These are phyloP conservation scores for Antheraea pernyi DNA, from an alignment of 1,140 invertebrate species.

Conservation along the genomic window DNA sequence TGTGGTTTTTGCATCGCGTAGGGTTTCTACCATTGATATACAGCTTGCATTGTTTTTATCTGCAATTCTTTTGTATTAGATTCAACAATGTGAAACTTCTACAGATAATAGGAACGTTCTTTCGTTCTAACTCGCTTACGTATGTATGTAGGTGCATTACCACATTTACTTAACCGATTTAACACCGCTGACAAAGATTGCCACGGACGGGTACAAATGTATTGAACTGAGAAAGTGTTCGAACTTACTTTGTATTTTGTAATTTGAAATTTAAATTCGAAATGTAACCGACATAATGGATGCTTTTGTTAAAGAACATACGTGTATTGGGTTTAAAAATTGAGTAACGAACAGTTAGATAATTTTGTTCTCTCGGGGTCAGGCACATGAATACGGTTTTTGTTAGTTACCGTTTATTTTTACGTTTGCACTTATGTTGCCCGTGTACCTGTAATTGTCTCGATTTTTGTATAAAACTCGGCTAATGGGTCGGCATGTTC, in stretches of 20 bases:
- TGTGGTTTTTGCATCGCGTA: constrained; percentile 17
- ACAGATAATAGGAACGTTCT: constrained; percentile 18
- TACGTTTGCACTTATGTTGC: constrained; percentile 17
- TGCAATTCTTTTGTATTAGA: constrained; percentile 32
- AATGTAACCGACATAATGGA: constrained; percentile 29
- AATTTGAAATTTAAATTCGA: constrained; percentile 32
- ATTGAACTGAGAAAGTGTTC: constrained; percentile 12
- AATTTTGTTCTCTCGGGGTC: constrained; percentile 39
- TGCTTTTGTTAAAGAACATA: constrained; percentile 37
- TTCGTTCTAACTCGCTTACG: not conserved
- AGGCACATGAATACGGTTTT: constrained; percentile 42
- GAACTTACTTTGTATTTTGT: constrained; percentile 30
- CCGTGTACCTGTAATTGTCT: constrained; percentile 38
- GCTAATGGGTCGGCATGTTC: constrained; percentile 31
- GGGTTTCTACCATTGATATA: constrained; percentile 16
- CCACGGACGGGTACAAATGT: not conserved
- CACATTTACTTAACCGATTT: constrained; percentile 11
- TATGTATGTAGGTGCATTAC: constrained; percentile 1
- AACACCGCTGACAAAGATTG: not conserved
- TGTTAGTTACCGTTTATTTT: constrained; percentile 43
- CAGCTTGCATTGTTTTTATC: constrained; percentile 27
- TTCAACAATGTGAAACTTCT: constrained; percentile 33
- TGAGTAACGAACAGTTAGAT: constrained; percentile 50
- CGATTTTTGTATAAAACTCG: constrained; percentile 30
- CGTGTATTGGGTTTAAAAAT: constrained; percentile 42